Evolutionary conservation across 2,888 invertebrate species (phyloP).

Genomic region (Drosophila recens): DNA sequence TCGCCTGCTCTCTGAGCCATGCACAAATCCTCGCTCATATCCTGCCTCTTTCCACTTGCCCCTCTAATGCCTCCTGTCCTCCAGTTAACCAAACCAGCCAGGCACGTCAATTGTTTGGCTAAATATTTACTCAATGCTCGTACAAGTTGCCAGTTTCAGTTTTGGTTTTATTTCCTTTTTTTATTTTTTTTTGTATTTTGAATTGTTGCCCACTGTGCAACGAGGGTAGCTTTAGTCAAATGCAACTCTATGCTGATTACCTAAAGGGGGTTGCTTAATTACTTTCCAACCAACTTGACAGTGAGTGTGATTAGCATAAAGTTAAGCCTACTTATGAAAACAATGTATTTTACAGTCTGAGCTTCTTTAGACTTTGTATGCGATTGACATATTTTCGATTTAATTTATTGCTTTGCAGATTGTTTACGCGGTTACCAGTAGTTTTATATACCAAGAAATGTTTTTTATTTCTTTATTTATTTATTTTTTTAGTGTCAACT

Average conservation of each 20-base stretch:
- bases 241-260: background rate
- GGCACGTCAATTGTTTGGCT: slow-evolving; percentile 78
- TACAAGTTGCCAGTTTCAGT: slow-evolving; percentile 77
- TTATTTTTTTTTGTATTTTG: slow-evolving; percentile 4
- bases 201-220: slow-evolving; percentile 29
- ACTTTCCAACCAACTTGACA: slow-evolving; percentile 18
- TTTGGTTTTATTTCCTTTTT: slow-evolving; percentile 32
- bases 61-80: slow-evolving; percentile 2
- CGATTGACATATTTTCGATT: too few relatives aligned
- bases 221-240: slow-evolving; percentile 48
- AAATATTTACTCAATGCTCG: slow-evolving; percentile 76
- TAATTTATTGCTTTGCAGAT: too few relatives aligned
- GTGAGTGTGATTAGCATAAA: slow-evolving; percentile 50
- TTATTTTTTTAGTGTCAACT: too few relatives aligned
- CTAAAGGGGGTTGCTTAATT: slow-evolving; percentile 28
- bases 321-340: slow-evolving; percentile 4
- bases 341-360: background rate
- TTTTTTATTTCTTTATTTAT: too few relatives aligned
- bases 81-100: slow-evolving; percentile 63
- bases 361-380: background rate
- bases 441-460: too few relatives aligned
- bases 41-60: slow-evolving; percentile 42
- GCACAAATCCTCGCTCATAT: slow-evolving; percentile 76
- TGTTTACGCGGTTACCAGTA: too few relatives aligned
- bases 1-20: slow-evolving; percentile 52